Conservation (phyloP, 2,113 vertebrate species). For the Mesocricetus auratus region DNA sequence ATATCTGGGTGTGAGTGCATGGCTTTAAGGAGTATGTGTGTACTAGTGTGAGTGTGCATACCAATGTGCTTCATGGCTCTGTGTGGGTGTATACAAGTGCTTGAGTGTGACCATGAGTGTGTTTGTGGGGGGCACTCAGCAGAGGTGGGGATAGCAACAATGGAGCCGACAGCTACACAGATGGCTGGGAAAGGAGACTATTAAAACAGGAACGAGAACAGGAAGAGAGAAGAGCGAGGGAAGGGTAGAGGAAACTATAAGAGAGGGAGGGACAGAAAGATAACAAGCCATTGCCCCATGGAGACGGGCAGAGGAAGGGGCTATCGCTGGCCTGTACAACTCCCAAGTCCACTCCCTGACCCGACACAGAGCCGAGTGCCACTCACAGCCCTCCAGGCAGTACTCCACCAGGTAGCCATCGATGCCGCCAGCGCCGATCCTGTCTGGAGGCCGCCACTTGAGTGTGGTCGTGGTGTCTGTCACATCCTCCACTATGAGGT, state of each 20-base stretch:
- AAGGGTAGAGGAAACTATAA: background rate
- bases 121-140: background rate
- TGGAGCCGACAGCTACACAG: background rate
- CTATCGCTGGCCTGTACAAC: background rate
- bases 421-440: constrained; percentile 92
- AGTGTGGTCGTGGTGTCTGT: constrained; percentile 92
- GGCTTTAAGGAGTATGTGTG: background rate
- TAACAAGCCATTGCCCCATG: background rate
- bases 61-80: background rate
- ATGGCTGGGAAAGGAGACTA: background rate
- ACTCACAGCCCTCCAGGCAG: constrained; percentile 92
- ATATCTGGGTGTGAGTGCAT: background rate
- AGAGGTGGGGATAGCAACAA: background rate
- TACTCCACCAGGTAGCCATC: constrained; percentile 95
- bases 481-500: constrained; percentile 92
- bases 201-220: background rate
- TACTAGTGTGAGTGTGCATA: background rate
- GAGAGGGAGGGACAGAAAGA: background rate
- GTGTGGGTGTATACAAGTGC: background rate
- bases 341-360: background rate
- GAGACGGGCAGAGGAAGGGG: background rate
- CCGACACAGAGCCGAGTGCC: background rate
- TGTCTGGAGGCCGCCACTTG: constrained; percentile 93
- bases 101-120: background rate
- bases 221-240: too few relatives aligned